These are phyloP conservation scores for Ptilonorhynchus violaceus DNA, from an alignment of 2,113 vertebrate genomes.

Conservation along the genomic window DNA sequence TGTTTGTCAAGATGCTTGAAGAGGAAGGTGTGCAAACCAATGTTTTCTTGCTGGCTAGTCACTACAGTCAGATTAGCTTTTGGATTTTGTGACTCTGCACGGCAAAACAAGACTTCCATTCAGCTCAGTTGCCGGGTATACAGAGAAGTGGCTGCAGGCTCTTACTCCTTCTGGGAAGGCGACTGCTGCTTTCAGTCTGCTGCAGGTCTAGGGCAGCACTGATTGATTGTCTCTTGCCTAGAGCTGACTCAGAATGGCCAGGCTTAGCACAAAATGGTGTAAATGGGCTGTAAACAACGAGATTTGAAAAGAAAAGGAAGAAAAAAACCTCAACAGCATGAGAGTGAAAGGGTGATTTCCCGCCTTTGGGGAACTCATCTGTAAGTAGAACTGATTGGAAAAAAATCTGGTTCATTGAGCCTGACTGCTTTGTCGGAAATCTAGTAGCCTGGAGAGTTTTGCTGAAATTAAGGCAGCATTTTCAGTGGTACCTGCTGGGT, in stretches of 20 bases:
- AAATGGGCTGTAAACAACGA: constrained; percentile 30
- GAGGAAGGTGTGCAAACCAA: neutral
- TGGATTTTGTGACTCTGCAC: neutral
- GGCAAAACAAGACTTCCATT: neutral
- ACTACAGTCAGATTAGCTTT: neutral
- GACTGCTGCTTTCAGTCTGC: neutral
- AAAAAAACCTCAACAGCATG: neutral
- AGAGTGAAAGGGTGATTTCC: neutral
- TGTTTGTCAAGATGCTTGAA: neutral
- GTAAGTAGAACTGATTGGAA: constrained; percentile 4
- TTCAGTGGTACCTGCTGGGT: neutral
- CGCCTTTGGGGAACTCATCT: neutral
- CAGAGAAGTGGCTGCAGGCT: neutral
- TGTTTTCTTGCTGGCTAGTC: neutral
- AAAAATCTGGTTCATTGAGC: neutral
- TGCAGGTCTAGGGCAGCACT: neutral
- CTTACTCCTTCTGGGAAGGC: neutral
- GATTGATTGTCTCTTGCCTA: neutral
- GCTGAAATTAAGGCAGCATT: neutral
- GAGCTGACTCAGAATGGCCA: neutral
- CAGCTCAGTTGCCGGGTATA: accelerated
- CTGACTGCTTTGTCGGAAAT: neutral
- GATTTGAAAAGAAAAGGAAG: neutral
- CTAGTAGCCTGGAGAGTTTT: neutral
- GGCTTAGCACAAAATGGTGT: neutral